phyloP scores from a whole-genome alignment of 1,140 invertebrate genomes.

The Leptopilina boulardi region DNA sequence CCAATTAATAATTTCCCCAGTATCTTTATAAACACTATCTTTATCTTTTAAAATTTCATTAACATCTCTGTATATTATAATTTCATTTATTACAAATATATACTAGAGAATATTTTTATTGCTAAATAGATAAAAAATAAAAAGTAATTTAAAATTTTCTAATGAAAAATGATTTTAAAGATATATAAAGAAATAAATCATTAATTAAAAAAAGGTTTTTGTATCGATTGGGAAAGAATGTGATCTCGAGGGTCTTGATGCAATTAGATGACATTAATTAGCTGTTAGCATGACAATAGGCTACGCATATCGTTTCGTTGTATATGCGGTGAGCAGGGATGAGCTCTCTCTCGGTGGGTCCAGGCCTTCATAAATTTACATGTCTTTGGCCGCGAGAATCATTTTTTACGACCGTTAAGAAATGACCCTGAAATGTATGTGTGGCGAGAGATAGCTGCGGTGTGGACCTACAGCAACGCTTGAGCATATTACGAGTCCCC shows the following conservation, averaged over 20 bases:
- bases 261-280: slow-evolving; percentile 73
- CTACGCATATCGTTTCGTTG: slow-evolving; percentile 43
- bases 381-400: slow-evolving; percentile 73
- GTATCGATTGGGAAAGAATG: slow-evolving; percentile 12
- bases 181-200: too few species aligned
- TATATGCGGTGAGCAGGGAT: slow-evolving; percentile 46
- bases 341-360: slow-evolving; percentile 57
- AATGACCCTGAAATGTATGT: slow-evolving; percentile 43
- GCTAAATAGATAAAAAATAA: too few species aligned
- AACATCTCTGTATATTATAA: neutral
- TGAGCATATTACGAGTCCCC: slow-evolving; percentile 67
- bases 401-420: slow-evolving; percentile 72
- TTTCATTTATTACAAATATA: neutral
- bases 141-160: too few species aligned
- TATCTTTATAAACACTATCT: slow-evolving; percentile 14
- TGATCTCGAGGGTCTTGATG: slow-evolving; percentile 32
- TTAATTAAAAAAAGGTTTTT: neutral
- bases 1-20: slow-evolving; percentile 8
- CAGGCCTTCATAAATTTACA: slow-evolving; percentile 74
- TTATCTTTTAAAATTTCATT: slow-evolving; percentile 19
- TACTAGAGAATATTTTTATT: too few species aligned
- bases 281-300: slow-evolving; percentile 70
- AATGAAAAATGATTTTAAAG: too few species aligned
- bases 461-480: slow-evolving; percentile 71
- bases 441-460: slow-evolving; percentile 52